Conservation (phyloP, 1,140 invertebrate genomes). For the Conus betulinus region DNA sequence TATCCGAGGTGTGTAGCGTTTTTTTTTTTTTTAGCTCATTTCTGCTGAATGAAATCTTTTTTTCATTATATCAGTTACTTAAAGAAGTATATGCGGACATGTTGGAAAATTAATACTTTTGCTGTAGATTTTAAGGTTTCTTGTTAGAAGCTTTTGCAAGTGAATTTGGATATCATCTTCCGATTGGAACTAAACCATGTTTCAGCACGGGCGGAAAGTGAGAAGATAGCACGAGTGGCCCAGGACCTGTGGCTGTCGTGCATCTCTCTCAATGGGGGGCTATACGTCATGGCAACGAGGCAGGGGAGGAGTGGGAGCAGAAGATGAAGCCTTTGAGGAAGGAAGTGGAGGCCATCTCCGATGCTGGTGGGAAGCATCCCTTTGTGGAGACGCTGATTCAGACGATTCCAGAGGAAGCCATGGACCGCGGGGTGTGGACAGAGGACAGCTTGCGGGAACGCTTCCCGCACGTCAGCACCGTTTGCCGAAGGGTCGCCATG, state of each 20-base stretch:
- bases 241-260: constrained; percentile 95
- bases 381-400: constrained; percentile 85
- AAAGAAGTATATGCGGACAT: too few relatives aligned
- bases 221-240: constrained; percentile 86
- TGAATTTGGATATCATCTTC: background rate
- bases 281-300: constrained; percentile 80
- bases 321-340: constrained; percentile 84
- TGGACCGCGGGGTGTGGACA: constrained; percentile 88
- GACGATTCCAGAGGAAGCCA: constrained; percentile 86
- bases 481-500: constrained; percentile 84
- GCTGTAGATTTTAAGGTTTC: too few relatives aligned
- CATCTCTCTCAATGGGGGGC: constrained; percentile 87
- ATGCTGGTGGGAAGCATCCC: constrained; percentile 75
- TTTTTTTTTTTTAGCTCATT: too few relatives aligned
- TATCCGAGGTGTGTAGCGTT: too few relatives aligned
- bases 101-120: too few relatives aligned
- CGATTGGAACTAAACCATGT: constrained; percentile 25
- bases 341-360: constrained; percentile 83
- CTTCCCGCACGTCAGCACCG: constrained; percentile 84
- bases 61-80: too few relatives aligned
- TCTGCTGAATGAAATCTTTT: too few relatives aligned
- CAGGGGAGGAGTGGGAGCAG: constrained; percentile 72
- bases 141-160: too few relatives aligned
- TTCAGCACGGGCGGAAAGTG: constrained; percentile 86
- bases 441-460: constrained; percentile 89